Base-by-base conservation (phyloP, 2,113 vertebrate genomes). In the Chlorodrepanis virens region DNA sequence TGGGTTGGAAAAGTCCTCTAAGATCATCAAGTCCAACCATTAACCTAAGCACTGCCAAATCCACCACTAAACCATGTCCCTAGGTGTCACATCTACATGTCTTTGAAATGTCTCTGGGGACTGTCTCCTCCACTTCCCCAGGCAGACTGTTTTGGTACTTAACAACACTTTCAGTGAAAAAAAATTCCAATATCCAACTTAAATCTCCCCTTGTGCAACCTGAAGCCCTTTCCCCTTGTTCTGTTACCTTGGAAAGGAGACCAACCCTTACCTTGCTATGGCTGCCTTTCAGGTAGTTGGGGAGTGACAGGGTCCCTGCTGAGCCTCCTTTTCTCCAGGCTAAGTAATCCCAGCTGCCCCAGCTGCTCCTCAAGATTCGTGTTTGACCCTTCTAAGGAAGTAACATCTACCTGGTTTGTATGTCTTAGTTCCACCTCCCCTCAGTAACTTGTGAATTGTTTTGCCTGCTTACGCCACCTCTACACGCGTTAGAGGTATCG, bases 221-320 rank as follows among this genome's bases (percentile, higher is more conserved):
- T 40, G 17, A 47, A 59, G 21, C n/a, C 17, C 25, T 47, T 60
- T 53, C 11, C 20, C 53, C 20, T 35, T 68, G 4, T 68, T 59
- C 25, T 40, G 5, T 31, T 47, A 47, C 24, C 24, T 22, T n/a
- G 54, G 40, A 47, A 40, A 75, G 17, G 20, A 60, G 11, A 54
- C 11, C 29, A 83, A 14, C 29, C 24, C n/a, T 53, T 23, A 39
- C 22, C 18, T 67, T 45, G 33, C 44, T 39, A 20, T 3, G 7
- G 45, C 4, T 0, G 0, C 6, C 13, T 60, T 47, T 47, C 45
- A 53, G 61, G 29, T 14, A 18, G 13, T 0, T 40, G n/a, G 39
- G 59, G 20, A 60, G 13, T 39, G 13, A 29, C 2, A 35, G 45
- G 20, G 11, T 47, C 16, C 22, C 45, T 44, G 12, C n/a, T 1